Evolutionary conservation across 1,140 invertebrate species (phyloP).

Genomic region (Drosophila chauvacae): DNA sequence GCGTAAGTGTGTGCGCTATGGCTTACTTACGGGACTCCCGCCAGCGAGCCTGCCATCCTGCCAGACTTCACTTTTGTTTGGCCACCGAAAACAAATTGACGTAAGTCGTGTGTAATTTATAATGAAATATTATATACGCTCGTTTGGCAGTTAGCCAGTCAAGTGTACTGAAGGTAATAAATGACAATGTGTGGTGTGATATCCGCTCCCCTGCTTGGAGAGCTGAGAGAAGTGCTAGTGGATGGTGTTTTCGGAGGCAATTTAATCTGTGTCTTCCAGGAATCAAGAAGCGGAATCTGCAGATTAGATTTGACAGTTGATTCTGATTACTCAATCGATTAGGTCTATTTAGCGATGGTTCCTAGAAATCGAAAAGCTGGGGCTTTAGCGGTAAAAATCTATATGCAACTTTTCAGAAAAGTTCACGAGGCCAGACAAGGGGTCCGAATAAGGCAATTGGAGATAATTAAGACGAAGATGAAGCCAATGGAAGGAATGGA

Average conservation of each 20-base stretch:
- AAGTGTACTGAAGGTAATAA: conserved; percentile 78
- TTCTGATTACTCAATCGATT: conserved; percentile 46
- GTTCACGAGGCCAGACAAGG: background rate
- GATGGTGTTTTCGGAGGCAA: conserved; percentile 16
- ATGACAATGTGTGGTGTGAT: conserved; percentile 67
- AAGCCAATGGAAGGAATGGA: background rate
- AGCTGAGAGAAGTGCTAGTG: background rate
- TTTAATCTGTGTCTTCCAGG: conserved; percentile 27
- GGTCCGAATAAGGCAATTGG: too few relatives aligned
- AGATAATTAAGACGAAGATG: background rate
- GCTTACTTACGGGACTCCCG: conserved; percentile 71
- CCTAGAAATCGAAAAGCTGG: background rate
- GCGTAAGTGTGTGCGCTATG: conserved; percentile 61
- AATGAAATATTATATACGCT: conserved; percentile 81
- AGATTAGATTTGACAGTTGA: conserved; percentile 36
- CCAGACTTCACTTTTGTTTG: conserved; percentile 64
- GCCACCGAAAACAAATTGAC: conserved; percentile 79
- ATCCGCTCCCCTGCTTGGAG: conserved; percentile 12
- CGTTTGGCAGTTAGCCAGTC: conserved; percentile 76
- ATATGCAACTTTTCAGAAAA: background rate
- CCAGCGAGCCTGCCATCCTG: conserved; percentile 44
- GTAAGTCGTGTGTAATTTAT: conserved; percentile 83
- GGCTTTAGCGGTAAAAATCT: background rate
- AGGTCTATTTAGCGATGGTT: conserved; percentile 10
- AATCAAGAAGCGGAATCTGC: conserved; percentile 25